Evolutionary conservation across 1,140 invertebrate genomes (phyloP), one percentile per base, ranked within the genome.

Genomic region (Neodiprion fabricii): DNA sequence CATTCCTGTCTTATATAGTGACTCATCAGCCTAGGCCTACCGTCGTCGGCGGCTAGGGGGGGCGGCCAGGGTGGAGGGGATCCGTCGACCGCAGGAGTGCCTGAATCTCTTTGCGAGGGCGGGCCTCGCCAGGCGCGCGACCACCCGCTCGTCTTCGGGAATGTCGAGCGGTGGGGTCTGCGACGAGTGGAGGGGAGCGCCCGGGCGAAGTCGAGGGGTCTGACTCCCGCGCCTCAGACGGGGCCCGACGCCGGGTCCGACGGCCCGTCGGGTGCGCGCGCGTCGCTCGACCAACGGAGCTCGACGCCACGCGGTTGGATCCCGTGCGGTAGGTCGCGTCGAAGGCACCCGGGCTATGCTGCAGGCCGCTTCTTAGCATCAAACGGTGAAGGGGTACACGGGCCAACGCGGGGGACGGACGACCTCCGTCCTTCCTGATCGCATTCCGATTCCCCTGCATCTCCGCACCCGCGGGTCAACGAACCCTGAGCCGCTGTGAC

Each of bases 1-100:
- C 86, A 86, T 88, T 88, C 85, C 85, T 84, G 84, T 85, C 85
- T 87, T 88, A 86, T 88, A 88, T 88, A 88, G 84, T 86, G 83
- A 85, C 82, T 86, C 86, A 87, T 88, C 83, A 83, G 81, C 79
- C 79, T 80, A 79, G 79, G 81, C 79, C 83, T 83, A 80, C 83
- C 71, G 76, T 81, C 83, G 83, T 80, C 81, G 74, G 76, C 81
- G 79, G 77, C 75, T 17, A 61, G 53, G n/a, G 53, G 53, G 53
- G 53, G n/a, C 53, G 11, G 53, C 11, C 53, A 61, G 53, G 53
- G 53, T 61, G 53, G 53, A 61, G 53, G 53, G 53, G 53, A 17
- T 61, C 53, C 8, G 9, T 61, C 4, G n/a, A 1, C 10, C 50
- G 50, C 50, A 14, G 50, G 50, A 53, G 50, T 53, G 50, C 50